Evolutionary conservation across 2,888 invertebrate genomes (phyloP).

Genomic region (Polymixis flavicincta): DNA sequence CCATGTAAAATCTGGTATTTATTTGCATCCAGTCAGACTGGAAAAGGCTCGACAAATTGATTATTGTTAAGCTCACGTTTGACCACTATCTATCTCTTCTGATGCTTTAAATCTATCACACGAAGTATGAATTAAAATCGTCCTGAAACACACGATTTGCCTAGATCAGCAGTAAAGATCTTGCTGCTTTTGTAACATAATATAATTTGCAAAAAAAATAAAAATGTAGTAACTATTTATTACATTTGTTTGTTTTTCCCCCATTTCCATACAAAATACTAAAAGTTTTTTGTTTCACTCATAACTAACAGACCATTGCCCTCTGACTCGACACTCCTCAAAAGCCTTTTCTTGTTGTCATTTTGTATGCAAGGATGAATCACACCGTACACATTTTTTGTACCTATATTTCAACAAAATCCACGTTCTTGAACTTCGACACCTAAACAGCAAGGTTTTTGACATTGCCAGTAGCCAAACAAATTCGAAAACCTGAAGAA

Average conservation of each 20-base stretch:
- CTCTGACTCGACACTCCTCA: slow-evolving; percentile 16
- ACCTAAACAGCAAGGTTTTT: background rate
- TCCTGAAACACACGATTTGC: no score
- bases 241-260: background rate
- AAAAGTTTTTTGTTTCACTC: background rate
- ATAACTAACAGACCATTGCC: background rate
- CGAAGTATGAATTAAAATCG: no score
- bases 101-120: no score
- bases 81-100: no score
- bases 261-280: background rate
- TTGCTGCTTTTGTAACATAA: background rate
- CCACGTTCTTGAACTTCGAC: slow-evolving; percentile 13
- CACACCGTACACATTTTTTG: background rate
- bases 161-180: no score
- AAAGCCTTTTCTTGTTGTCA: slow-evolving; percentile 13
- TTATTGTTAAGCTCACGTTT: no score
- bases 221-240: background rate
- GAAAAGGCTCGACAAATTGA: no score
- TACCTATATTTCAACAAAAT: background rate
- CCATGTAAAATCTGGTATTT: no score
- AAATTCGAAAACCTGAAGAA: background rate
- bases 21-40: no score
- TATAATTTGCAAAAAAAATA: no score
- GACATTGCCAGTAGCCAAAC: slow-evolving; percentile 7
- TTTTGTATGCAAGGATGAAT: slow-evolving; percentile 11